Base-by-base conservation (phyloP, 2,113 vertebrate genomes). In the Fregata magnificens region DNA sequence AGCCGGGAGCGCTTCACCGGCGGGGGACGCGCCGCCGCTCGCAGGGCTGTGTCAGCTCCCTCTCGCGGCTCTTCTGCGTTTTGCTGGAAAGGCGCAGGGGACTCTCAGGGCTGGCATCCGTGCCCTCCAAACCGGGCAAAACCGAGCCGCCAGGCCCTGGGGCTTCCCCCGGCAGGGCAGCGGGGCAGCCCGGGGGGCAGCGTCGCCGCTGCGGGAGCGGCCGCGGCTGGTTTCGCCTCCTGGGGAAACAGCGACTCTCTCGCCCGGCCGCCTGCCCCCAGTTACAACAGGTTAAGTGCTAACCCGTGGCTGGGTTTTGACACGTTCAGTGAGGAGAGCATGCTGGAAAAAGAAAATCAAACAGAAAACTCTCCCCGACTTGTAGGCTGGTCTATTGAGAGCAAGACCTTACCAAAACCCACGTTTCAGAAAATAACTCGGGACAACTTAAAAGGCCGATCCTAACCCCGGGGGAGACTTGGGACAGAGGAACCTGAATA, bases 41-140 rank as follows among this genome's bases (percentile, higher is more conserved):
- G 1, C 38, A 2, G 81, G 29, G 88, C 82, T 6, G 5, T 13
- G 32, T 1, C 6, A 8, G 82, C 90, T 56, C 90, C 82, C 86
- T 56, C 86, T 95, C 3, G 86, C 36, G 90, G 71, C 42, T n/a
- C 5, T 3, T 19, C 11, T 0, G 20, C 47, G 0, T 5, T 4
- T 2, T 6, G 32, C 76, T 7, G 44, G 25, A 1, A 29, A 9
- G 16, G 44, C 16, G 5, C 19, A 0, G 29, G 2, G 34, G 15
- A 1, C 15, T 5, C 11, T 0, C 18, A 2, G 8, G 16, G n/a
- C 56, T 3, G 38, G 10, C 24, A 5, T 4, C 17, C 3, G 16
- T 2, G 26, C 45, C 50, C 49, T 6, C 76, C 2, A 7, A 34
- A 7, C 17, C 1, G 22, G 26, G 42, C 38, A 26, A 24, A 44